Evolutionary conservation across 2,888 invertebrate genomes (phyloP), one percentile per base, ranked within the genome.

Genomic region (Pheosia gnoma): DNA sequence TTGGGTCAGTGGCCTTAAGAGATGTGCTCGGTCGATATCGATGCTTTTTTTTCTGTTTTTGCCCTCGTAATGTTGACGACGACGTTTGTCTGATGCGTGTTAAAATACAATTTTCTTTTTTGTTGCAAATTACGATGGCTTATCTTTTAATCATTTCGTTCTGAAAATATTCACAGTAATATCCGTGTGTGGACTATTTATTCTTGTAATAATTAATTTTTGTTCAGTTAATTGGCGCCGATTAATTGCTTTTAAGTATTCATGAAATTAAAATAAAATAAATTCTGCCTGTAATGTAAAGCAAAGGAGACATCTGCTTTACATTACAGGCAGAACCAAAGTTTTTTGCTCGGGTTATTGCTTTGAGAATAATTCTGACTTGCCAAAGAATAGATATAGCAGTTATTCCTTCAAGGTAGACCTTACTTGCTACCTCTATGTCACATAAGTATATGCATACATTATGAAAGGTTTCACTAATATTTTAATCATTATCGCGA

Each of bases 1-100:
- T 89, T 88, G 83, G 91, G 90, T 91, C 91, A 90, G 78, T 88
- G 91, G 79, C 91, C 91, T 81, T 80, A 76, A 90, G 89, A 88
- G 90, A 82, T 87, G 90, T 73, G 77, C 80, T 67, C 70, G 72
- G 79, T 77, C 70, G 80, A 80, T 83, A 81, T 82, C 80, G 75
- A 81, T 79, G 65, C 13, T 71, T 72, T 70, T 73, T 74, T 56
- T 58, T 67, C 43, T 66, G 25, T 68, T 59, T 37, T 67, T 68
- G 57, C 62, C 63, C 64, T 66, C 71, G 64, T 75, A 61, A 53
- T 71, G 64, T 65, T 41, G 58, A 59, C 60, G 68, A 72, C 68
- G 79, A 75, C 68, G 77, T 74, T 39, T 71, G 65, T 67, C 66
- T 71, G 68, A 70, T 70, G 66, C 56, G 55, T 61, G 66, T 66